Percentiles rank a stretch among this genome's conserved stretches.
These are phyloP conservation scores for Avahi laniger DNA, from an alignment of 2,797 vertebrate genomes.

Conservation along the genomic window DNA sequence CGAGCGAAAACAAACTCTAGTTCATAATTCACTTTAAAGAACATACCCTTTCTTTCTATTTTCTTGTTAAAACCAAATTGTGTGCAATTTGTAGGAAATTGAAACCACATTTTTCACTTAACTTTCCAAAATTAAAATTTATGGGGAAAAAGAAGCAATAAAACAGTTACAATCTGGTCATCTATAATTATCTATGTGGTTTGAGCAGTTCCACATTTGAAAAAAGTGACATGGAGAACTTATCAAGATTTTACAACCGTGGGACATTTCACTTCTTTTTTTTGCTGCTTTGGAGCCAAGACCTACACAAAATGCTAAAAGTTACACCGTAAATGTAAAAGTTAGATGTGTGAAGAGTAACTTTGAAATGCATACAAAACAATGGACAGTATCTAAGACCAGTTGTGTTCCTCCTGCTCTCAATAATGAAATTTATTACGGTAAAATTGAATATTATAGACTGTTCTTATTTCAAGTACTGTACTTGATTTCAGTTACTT, in stretches of 20 bases:
- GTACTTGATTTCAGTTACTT: constrained; percentile 1
- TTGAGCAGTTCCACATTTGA: constrained; percentile 87
- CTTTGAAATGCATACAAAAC: constrained; percentile 35
- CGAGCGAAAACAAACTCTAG: constrained; percentile 78
- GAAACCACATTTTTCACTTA: constrained; percentile 90
- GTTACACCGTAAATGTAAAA: constrained; percentile 60
- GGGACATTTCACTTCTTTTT: constrained; percentile 85
- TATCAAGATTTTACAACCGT: constrained; percentile 81
- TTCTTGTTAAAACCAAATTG: constrained; percentile 87
- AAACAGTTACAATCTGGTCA: constrained; percentile 90
- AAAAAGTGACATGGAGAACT: constrained; percentile 83
- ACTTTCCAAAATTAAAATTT: constrained; percentile 90
- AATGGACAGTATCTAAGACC: neutral
- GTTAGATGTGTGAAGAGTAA: constrained; percentile 48
- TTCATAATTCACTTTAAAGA: constrained; percentile 82
- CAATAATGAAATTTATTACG: constrained; percentile 49
- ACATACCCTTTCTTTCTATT: constrained; percentile 82
- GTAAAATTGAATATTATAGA: neutral
- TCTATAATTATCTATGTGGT: constrained; percentile 90
- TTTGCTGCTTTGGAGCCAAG: constrained; percentile 76
- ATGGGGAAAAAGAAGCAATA: constrained; percentile 89
- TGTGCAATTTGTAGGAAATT: constrained; percentile 87
- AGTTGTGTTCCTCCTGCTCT: constrained; percentile 53
- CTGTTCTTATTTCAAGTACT: neutral
- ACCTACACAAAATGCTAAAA: constrained; percentile 64